Evolutionary conservation across 2,113 vertebrate genomes (phyloP).

Genomic region (Semnornis frantzii): DNA sequence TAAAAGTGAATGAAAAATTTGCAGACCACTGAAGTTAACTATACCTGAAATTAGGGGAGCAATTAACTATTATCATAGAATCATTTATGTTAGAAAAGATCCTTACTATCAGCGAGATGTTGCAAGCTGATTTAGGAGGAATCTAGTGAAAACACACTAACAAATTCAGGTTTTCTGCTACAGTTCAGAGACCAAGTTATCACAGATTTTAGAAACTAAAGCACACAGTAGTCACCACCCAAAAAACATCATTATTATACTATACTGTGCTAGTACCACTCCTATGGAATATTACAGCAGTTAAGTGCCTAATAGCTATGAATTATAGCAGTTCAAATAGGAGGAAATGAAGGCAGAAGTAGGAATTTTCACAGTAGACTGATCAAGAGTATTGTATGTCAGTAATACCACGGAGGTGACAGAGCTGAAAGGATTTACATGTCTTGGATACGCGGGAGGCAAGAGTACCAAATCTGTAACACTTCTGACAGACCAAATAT

Average conservation of each 20-base stretch:
- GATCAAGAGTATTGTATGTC: constrained; percentile 16
- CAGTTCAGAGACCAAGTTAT: neutral
- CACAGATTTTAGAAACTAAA: neutral
- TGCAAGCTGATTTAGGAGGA: neutral
- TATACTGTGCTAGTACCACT: neutral
- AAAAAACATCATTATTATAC: accelerated
- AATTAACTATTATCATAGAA: neutral
- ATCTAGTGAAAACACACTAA: neutral
- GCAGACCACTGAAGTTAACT: neutral
- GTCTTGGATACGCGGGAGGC: neutral
- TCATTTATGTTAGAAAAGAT: neutral
- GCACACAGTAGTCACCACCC: neutral
- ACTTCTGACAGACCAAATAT: neutral
- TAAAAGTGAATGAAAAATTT: neutral
- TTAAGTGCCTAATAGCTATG: neutral
- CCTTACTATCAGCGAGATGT: neutral
- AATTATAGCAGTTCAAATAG: constrained; percentile 23
- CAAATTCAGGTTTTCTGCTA: neutral
- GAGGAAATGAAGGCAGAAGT: constrained; percentile 40
- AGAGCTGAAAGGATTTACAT: constrained; percentile 19
- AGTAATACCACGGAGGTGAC: neutral
- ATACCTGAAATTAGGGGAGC: neutral
- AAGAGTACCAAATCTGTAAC: neutral
- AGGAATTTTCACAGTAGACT: constrained; percentile 31
- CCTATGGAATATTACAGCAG: neutral